Conservation (phyloP, 2,113 vertebrate genomes). For the Setophaga petechia region DNA sequence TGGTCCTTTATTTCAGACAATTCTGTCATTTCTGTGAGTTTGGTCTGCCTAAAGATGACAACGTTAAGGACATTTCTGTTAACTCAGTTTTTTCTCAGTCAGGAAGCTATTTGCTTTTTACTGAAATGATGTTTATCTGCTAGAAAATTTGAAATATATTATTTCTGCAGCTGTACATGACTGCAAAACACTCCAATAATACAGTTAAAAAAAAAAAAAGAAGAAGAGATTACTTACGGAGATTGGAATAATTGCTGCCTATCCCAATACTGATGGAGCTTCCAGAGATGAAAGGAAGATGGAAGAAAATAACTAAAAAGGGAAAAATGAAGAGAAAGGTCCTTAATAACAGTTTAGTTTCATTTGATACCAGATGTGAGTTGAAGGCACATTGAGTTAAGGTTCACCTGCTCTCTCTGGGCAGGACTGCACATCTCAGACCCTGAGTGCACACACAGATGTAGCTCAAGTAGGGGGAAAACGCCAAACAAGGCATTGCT, state of each 20-base stretch:
- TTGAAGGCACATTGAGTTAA: not conserved
- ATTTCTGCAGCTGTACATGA: constrained; percentile 5
- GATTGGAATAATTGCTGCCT: constrained; percentile 63
- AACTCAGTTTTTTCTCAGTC: not conserved
- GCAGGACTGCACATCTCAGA: not conserved
- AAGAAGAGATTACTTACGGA: constrained; percentile 63
- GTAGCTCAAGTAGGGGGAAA: not conserved
- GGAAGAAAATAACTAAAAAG: constrained; percentile 55
- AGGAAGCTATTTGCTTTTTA: not conserved
- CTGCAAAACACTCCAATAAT: not conserved
- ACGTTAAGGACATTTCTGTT: not conserved
- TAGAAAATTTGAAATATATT: not conserved
- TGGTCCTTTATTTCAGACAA: not conserved
- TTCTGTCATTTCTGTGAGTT: not conserved
- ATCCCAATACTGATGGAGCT: constrained; percentile 54
- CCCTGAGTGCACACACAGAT: not conserved
- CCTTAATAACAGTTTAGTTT: constrained; percentile 5
- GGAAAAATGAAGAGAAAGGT: not conserved
- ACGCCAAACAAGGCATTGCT: not conserved
- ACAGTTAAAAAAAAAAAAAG: not conserved
- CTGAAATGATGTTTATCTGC: not conserved
- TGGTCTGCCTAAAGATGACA: not conserved
- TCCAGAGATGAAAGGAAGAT: constrained; percentile 53
- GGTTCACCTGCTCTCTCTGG: not conserved
- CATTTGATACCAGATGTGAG: not conserved